A percentile compares a stretch with the other conserved stretches of the same genome.
phyloP scores from a whole-genome alignment of 2,113 vertebrate species.

The Leptobrachium ailaonicum region DNA sequence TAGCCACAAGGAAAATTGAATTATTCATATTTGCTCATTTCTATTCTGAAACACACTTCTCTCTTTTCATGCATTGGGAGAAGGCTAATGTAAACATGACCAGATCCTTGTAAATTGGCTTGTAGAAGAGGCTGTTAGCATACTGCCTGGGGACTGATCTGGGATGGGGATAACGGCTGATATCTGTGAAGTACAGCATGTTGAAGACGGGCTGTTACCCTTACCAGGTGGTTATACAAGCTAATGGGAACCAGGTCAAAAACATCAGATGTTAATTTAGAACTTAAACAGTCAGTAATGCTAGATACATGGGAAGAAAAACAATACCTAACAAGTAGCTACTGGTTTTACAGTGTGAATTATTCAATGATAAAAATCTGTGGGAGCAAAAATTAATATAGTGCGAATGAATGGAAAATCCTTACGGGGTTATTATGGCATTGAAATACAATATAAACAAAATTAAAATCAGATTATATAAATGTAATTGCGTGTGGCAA shows the following conservation, averaged over 20 bases:
- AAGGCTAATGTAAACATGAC: slow-evolving; percentile 99
- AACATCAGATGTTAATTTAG: slow-evolving; percentile 73
- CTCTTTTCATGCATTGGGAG: slow-evolving; percentile 97
- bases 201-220: slow-evolving; percentile 75
- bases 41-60: slow-evolving; percentile 85
- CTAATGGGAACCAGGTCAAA: slow-evolving; percentile 80
- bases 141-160: slow-evolving; percentile 97
- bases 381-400: slow-evolving; percentile 1
- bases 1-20: slow-evolving; percentile 98
- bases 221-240: slow-evolving; percentile 79
- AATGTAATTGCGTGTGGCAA: too few relatives aligned
- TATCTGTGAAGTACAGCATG: slow-evolving; percentile 87
- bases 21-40: slow-evolving; percentile 99
- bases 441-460: neutral
- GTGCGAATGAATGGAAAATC: neutral
- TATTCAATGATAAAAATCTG: slow-evolving; percentile 32
- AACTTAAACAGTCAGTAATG: slow-evolving; percentile 58
- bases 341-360: slow-evolving; percentile 44
- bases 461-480: too few relatives aligned
- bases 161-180: slow-evolving; percentile 89
- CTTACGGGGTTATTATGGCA: neutral
- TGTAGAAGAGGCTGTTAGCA: slow-evolving; percentile 99
- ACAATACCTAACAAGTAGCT: slow-evolving; percentile 64
- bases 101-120: slow-evolving; percentile 99
- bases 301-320: slow-evolving; percentile 53